Percentiles rank a stretch among this genome's conserved stretches.
Evolutionary conservation across 2,888 invertebrate species (phyloP).

Genomic region (Allophyes oxyacanthae): DNA sequence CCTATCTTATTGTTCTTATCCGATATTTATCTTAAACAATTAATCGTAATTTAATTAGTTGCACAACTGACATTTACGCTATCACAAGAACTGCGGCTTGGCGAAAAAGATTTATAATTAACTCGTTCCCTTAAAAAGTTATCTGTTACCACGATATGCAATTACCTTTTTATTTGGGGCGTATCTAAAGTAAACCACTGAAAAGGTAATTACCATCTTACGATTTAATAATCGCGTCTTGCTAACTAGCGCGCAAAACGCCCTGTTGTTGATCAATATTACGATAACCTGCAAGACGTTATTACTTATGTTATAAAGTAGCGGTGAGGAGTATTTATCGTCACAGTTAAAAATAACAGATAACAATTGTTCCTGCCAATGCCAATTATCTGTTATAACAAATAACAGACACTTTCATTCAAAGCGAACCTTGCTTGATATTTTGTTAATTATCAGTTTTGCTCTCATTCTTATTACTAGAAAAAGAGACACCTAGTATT

Average conservation of each 20-base stretch:
- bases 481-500: too few species aligned
- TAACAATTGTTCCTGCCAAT: too few species aligned
- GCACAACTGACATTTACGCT: conserved; percentile 29
- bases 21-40: conserved; percentile 18
- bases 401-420: too few species aligned
- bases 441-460: too few species aligned
- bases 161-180: conserved; percentile 53
- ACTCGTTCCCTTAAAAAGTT: conserved; percentile 34
- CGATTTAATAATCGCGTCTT: conserved; percentile 42
- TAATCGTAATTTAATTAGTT: conserved; percentile 48
- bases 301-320: conserved; percentile 32
- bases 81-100: conserved; percentile 10
- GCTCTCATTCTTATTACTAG: too few species aligned
- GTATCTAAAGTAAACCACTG: conserved; percentile 32
- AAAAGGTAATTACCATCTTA: conserved; percentile 40
- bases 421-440: too few species aligned
- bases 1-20: conserved; percentile 14
- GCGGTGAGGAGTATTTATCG: too few species aligned
- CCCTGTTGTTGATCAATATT: conserved; percentile 44
- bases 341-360: too few species aligned
- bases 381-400: too few species aligned
- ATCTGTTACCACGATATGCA: conserved; percentile 38
- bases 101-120: conserved; percentile 42
- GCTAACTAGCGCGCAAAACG: conserved; percentile 21
- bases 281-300: conserved; percentile 29